Percentiles rank a stretch among this genome's conserved stretches.
These are phyloP conservation scores for Myanophis thanlyinensis DNA, from an alignment of 2,113 vertebrate genomes.

Conservation along the genomic window DNA sequence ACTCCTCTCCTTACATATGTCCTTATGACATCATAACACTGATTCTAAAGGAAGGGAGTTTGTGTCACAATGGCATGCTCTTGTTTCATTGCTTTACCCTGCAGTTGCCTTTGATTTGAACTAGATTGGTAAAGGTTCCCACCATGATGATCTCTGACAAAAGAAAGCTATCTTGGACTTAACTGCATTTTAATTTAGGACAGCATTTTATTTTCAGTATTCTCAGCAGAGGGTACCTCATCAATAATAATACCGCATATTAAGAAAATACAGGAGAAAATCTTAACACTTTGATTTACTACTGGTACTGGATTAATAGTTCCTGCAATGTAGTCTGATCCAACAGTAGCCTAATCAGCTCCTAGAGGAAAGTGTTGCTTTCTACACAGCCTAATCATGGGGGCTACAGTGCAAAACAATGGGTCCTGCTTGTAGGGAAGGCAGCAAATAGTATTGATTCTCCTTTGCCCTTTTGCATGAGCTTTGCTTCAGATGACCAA, in stretches of 20 bases:
- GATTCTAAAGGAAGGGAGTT: background rate
- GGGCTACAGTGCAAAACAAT: background rate
- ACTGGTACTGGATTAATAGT: background rate
- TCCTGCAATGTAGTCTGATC: background rate
- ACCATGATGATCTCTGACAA: background rate
- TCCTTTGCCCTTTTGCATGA: conserved; percentile 16
- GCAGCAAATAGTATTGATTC: background rate
- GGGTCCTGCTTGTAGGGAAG: background rate
- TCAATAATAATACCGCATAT: background rate
- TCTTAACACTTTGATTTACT: background rate
- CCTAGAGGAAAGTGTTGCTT: background rate
- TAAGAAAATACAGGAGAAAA: background rate
- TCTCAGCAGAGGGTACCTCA: background rate
- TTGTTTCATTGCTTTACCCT: background rate
- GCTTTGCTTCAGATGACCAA: background rate
- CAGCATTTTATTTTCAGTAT: background rate
- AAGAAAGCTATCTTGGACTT: background rate
- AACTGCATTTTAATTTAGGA: background rate
- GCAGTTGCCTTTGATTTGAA: background rate
- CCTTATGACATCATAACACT: background rate
- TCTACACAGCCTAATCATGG: background rate
- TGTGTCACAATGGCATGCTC: background rate
- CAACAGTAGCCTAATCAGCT: background rate
- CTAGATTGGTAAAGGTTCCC: background rate
- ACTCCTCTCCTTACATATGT: background rate